Conservation (phyloP, 2,797 vertebrate genomes). For the Onychomys leucogaster region DNA sequence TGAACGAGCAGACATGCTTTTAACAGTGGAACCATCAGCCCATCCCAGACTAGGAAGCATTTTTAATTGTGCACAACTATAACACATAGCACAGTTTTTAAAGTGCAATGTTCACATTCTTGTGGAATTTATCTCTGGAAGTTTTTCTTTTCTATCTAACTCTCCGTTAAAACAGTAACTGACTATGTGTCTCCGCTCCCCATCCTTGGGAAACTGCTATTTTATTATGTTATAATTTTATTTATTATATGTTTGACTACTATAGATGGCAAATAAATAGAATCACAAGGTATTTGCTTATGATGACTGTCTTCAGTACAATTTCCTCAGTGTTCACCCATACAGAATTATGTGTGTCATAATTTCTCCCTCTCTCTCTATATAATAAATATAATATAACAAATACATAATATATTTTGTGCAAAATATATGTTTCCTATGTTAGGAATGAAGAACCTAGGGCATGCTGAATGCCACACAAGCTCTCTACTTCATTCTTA, state of each 20-base stretch:
- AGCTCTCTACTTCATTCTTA: neutral
- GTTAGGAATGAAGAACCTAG: neutral
- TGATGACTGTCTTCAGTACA: neutral
- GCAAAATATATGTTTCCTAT: neutral
- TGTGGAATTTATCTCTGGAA: neutral
- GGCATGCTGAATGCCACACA: neutral
- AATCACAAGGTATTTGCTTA: neutral
- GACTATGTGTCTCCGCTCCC: neutral
- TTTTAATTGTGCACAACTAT: neutral
- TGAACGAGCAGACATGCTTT: neutral
- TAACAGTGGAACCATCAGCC: neutral
- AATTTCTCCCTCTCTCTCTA: neutral
- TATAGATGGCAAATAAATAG: neutral
- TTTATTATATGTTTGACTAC: neutral
- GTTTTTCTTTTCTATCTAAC: neutral
- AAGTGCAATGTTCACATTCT: neutral
- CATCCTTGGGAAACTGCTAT: neutral
- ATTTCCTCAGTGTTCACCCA: neutral
- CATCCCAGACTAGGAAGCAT: neutral
- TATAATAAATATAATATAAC: neutral
- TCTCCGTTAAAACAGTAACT: neutral
- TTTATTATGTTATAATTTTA: neutral
- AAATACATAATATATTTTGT: neutral
- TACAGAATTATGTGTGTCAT: neutral
- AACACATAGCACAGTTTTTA: neutral